These are phyloP conservation scores for Eidolon dupreanum DNA, from an alignment of 2,797 vertebrate species.

Conservation along the genomic window DNA sequence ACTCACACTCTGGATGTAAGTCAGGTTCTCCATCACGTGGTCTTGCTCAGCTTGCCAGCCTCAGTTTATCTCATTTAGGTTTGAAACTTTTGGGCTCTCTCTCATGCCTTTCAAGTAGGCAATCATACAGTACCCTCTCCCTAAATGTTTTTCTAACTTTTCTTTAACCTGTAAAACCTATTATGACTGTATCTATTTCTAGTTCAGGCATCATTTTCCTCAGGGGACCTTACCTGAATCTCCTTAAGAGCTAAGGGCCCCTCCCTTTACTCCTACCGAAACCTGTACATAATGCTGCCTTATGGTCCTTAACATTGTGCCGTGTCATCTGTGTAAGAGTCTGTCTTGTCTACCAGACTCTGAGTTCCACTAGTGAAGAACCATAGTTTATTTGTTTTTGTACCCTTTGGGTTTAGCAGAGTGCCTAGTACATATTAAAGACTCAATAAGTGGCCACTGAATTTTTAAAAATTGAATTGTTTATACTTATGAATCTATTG, in stretches of 20 bases:
- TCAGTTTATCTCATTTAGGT: not conserved
- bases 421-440: not conserved
- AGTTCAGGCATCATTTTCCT: not conserved
- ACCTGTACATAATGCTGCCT: fast-evolving
- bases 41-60: not conserved
- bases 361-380: not conserved
- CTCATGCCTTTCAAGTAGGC: not conserved
- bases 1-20: not conserved
- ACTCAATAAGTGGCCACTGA: not conserved
- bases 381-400: not conserved
- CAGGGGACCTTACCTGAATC: not conserved
- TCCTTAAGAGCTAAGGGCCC: not conserved
- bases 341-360: not conserved
- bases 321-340: not conserved
- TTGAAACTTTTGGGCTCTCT: not conserved
- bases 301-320: fast-evolving
- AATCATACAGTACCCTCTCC: not conserved
- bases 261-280: fast-evolving
- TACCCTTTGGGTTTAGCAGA: not conserved
- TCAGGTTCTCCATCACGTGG: not conserved
- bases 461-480: not conserved
- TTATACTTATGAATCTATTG: not conserved
- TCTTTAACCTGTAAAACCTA: not conserved
- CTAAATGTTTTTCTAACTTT: not conserved
- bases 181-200: not conserved